A percentile compares a stretch with the other conserved stretches of the same genome.
Evolutionary conservation across 2,113 vertebrate genomes (phyloP).

Genomic region (Myotis brandtii): DNA sequence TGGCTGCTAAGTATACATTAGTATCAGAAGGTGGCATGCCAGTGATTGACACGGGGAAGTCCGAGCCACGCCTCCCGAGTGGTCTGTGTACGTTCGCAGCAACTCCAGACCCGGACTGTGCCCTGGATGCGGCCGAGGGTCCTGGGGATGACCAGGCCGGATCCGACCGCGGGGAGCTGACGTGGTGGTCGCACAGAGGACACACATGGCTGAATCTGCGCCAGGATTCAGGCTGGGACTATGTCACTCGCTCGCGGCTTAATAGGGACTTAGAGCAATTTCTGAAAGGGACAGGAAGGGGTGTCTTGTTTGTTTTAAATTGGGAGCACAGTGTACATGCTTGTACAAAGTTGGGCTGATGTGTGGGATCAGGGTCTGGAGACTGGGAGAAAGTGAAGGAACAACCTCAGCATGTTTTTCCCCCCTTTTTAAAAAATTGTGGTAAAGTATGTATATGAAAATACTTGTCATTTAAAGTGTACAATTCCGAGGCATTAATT

Average conservation of each 20-base stretch:
- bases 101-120: not conserved
- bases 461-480: not conserved
- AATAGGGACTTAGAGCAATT: not conserved
- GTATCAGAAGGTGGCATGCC: not conserved
- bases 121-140: not conserved
- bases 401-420: not conserved
- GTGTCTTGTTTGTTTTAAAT: not conserved
- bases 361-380: not conserved
- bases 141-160: not conserved
- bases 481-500: not conserved
- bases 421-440: not conserved
- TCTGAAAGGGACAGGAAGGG: not conserved
- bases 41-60: not conserved
- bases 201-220: not conserved
- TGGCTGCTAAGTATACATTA: not conserved
- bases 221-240: not conserved
- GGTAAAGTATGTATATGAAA: not conserved
- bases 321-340: not conserved
- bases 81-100: not conserved
- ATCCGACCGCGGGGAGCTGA: not conserved
- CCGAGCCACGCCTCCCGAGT: not conserved
- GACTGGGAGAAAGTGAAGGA: not conserved
- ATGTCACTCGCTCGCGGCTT: not conserved
- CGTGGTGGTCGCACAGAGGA: not conserved
- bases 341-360: not conserved